Percentiles rank a stretch among this genome's conserved stretches.
These are phyloP conservation scores for Danio albolineatus DNA, from an alignment of 2,797 vertebrate genomes.

Conservation along the genomic window DNA sequence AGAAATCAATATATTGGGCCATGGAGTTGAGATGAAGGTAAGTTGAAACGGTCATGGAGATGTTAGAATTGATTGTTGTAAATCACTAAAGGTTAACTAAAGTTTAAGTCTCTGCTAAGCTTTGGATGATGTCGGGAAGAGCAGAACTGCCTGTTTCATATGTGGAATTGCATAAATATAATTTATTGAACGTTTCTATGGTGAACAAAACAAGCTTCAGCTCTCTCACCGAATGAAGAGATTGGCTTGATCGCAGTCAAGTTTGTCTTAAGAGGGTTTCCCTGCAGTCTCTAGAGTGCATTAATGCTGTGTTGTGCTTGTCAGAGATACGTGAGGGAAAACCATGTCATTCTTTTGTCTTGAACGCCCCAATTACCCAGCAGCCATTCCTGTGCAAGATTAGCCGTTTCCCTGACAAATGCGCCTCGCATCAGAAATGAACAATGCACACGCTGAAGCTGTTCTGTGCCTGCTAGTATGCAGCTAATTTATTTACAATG, in stretches of 20 bases:
- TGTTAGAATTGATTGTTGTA: not conserved
- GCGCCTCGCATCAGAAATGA: conserved; percentile 36
- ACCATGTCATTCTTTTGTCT: conserved; percentile 42
- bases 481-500: conserved; percentile 56
- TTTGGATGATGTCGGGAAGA: not conserved
- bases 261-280: conserved; percentile 24
- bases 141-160: not conserved
- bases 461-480: conserved; percentile 20
- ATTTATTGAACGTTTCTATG: not conserved
- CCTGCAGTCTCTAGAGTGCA: conserved; percentile 45
- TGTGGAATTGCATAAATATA: conserved; percentile 5
- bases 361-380: conserved; percentile 54
- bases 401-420: conserved; percentile 57
- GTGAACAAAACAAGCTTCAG: conserved; percentile 1
- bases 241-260: not conserved
- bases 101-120: not conserved
- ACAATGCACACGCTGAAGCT: conserved; percentile 31
- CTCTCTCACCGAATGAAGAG: not conserved
- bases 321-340: conserved; percentile 38
- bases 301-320: conserved; percentile 28
- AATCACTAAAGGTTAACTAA: not conserved
- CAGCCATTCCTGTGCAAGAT: conserved; percentile 54
- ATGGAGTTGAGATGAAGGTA: not conserved
- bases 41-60: not conserved
- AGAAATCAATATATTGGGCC: not conserved